A percentile compares a stretch with the other conserved stretches of the same genome.
phyloP scores from a whole-genome alignment of 1,140 invertebrate genomes.

The Calephelis nemesis region DNA sequence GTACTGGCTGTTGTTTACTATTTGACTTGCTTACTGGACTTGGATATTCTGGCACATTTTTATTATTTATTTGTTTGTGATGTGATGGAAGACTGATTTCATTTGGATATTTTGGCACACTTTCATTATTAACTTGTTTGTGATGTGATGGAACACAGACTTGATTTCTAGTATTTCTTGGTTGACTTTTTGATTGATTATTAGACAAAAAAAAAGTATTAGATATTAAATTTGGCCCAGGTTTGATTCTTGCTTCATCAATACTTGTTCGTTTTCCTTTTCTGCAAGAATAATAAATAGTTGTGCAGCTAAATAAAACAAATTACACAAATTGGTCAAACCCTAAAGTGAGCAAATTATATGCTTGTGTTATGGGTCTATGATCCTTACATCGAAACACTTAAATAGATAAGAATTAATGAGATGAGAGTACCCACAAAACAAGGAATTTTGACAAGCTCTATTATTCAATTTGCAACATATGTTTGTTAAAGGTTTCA shows the following conservation, averaged over 20 bases:
- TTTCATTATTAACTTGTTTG: conserved; percentile 20
- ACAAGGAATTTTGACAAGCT: too few species aligned
- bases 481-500: too few species aligned
- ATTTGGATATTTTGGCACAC: neutral
- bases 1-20: neutral
- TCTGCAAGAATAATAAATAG: conserved; percentile 34
- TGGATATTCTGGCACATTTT: neutral
- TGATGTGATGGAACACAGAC: neutral
- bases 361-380: too few species aligned
- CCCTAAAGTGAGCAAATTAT: too few species aligned
- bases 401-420: too few species aligned
- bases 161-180: neutral
- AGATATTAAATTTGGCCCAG: conserved; percentile 21
- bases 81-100: neutral
- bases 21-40: neutral
- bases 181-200: too few species aligned
- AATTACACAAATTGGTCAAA: too few species aligned
- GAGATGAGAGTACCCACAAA: too few species aligned
- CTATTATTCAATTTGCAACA: too few species aligned
- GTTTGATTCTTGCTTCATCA: conserved; percentile 32
- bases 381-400: too few species aligned
- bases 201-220: conserved; percentile 11
- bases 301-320: neutral
- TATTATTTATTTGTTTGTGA: conserved; percentile 8
- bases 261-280: conserved; percentile 62